A percentile compares a stretch with the other conserved stretches of the same genome.
phyloP scores from a whole-genome alignment of 1,140 invertebrate species.

The Temnothorax nylanderi region DNA sequence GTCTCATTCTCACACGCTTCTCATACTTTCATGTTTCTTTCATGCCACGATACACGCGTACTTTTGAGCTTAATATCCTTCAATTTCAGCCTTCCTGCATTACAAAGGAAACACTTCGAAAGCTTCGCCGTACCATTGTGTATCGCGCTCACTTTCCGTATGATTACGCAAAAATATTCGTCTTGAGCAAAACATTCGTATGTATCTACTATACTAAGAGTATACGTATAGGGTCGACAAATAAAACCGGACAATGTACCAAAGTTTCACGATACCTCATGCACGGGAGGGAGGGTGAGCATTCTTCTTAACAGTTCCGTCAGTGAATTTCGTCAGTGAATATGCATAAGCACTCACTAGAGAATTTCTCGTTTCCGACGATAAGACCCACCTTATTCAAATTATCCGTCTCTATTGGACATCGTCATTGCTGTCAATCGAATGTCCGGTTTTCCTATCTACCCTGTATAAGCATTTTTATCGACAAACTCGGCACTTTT shows the following conservation, averaged over 20 bases:
- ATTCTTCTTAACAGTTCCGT: neutral
- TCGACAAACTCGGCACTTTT: conserved; percentile 28
- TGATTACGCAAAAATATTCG: conserved; percentile 70
- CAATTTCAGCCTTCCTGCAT: conserved; percentile 80
- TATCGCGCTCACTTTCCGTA: conserved; percentile 53
- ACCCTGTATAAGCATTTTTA: conserved; percentile 63
- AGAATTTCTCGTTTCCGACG: neutral
- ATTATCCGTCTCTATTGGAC: neutral
- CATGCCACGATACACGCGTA: conserved; percentile 66
- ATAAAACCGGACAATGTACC: conserved; percentile 53
- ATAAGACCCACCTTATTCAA: neutral
- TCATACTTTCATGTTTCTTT: conserved; percentile 19
- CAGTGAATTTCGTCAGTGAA: neutral
- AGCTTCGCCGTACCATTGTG: conserved; percentile 61
- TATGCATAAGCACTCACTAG: neutral
- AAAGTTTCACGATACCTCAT: conserved; percentile 35
- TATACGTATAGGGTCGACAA: conserved; percentile 56
- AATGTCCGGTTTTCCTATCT: conserved; percentile 55
- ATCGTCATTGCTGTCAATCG: neutral
- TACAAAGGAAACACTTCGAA: conserved; percentile 76
- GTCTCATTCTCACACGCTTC: conserved; percentile 7
- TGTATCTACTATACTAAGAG: conserved; percentile 70
- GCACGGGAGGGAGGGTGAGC: neutral
- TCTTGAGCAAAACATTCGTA: conserved; percentile 79
- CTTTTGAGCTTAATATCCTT: conserved; percentile 80